Evolutionary conservation across 2,113 vertebrate species (phyloP).

Genomic region (Pluvialis apricaria): DNA sequence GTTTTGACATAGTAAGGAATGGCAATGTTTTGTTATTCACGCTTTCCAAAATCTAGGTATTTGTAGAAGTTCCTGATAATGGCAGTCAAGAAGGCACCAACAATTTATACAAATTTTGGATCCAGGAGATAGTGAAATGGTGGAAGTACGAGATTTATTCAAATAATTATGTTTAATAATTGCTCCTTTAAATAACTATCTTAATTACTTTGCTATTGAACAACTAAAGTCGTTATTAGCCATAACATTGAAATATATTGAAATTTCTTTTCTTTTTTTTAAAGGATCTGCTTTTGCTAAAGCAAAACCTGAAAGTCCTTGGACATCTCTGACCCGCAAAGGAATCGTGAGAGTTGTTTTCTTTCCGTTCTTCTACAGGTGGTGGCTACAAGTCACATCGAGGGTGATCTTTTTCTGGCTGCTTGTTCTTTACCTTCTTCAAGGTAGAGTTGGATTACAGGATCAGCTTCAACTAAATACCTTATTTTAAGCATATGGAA

Average conservation of each 20-base stretch:
- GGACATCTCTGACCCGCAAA: constrained; percentile 96
- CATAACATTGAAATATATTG: not conserved
- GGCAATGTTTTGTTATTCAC: not conserved
- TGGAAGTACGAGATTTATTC: not conserved
- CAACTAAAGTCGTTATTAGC: not conserved
- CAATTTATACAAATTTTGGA: not conserved
- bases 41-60: too few species aligned
- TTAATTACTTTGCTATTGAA: not conserved
- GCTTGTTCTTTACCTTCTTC: constrained; percentile 92
- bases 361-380: constrained; percentile 96
- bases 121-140: not conserved
- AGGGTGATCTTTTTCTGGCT: constrained; percentile 92
- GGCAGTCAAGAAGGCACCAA: not conserved
- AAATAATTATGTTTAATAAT: not conserved
- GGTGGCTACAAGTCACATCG: constrained; percentile 99
- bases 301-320: constrained; percentile 98
- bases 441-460: constrained; percentile 79
- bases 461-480: not conserved
- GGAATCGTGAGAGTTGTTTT: constrained; percentile 96
- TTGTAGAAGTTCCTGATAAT: not conserved
- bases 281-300: constrained; percentile 97
- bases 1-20: not conserved
- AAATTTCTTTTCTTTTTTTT: not conserved
- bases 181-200: not conserved
- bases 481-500: constrained; percentile 20